phyloP scores from a whole-genome alignment of 2,797 vertebrate species.

The Pantherophis vulpinus region DNA sequence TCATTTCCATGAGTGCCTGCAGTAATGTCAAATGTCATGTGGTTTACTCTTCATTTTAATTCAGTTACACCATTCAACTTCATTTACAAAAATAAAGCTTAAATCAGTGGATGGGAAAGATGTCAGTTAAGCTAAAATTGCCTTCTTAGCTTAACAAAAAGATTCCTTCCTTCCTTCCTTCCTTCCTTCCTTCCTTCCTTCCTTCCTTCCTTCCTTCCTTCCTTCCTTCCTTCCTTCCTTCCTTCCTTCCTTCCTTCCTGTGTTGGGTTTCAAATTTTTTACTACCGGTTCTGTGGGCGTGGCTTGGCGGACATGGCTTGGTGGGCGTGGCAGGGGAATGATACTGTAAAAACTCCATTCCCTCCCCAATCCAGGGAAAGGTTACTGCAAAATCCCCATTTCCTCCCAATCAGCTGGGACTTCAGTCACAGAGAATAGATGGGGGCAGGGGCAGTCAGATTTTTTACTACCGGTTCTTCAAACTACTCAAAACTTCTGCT shows the following conservation, averaged over 20 bases:
- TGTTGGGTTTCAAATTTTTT: no score
- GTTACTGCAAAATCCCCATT: no score
- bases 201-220: neutral
- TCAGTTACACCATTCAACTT: neutral
- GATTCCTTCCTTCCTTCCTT: neutral
- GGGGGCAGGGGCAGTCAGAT: no score
- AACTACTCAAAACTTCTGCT: no score
- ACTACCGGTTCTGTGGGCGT: no score
- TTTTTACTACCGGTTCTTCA: no score
- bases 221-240: neutral
- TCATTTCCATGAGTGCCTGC: neutral
- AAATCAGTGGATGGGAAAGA: neutral
- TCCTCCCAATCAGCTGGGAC: no score
- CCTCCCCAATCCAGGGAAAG: no score
- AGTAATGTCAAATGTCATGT: neutral
- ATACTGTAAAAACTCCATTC: no score
- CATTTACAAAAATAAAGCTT: neutral
- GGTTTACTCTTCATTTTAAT: slow-evolving; percentile 12
- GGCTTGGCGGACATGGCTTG: no score
- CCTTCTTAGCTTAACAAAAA: neutral
- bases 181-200: neutral
- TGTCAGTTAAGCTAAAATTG: neutral
- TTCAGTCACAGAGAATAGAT: no score
- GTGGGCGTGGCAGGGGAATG: no score
- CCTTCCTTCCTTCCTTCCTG: neutral